These are phyloP conservation scores for Leucosticte australis DNA, from an alignment of 2,113 vertebrate genomes.

Conservation along the genomic window DNA sequence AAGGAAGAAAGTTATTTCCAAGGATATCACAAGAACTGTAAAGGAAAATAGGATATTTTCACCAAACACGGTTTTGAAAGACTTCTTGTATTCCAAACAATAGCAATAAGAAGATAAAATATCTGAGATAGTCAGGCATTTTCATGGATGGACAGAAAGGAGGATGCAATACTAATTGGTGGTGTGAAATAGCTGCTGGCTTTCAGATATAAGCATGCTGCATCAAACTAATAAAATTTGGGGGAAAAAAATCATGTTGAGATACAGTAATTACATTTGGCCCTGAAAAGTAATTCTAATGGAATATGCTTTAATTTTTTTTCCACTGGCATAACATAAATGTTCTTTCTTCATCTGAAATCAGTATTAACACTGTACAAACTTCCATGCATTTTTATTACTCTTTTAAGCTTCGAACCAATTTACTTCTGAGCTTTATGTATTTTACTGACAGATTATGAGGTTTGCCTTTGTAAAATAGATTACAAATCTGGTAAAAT, in stretches of 20 bases:
- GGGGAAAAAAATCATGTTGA: background rate
- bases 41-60: background rate
- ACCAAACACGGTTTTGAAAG: background rate
- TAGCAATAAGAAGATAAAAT: background rate
- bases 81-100: background rate
- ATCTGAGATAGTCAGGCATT: background rate
- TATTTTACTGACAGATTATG: background rate
- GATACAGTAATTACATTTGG: background rate
- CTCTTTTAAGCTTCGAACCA: background rate
- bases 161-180: background rate
- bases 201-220: background rate
- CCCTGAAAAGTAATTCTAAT: background rate
- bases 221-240: background rate
- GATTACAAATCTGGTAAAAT: background rate
- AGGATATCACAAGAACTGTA: conserved; percentile 73
- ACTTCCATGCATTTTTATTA: background rate
- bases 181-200: background rate
- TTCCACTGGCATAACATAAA: background rate
- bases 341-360: background rate
- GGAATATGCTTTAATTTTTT: background rate
- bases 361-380: background rate
- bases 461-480: background rate
- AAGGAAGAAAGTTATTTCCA: conserved; percentile 82
- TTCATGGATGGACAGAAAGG: background rate
- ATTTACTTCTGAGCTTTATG: background rate